A percentile compares a stretch with the other conserved stretches of the same genome.
Evolutionary conservation across 2,888 invertebrate species (phyloP).

Genomic region (Papilio protenor): DNA sequence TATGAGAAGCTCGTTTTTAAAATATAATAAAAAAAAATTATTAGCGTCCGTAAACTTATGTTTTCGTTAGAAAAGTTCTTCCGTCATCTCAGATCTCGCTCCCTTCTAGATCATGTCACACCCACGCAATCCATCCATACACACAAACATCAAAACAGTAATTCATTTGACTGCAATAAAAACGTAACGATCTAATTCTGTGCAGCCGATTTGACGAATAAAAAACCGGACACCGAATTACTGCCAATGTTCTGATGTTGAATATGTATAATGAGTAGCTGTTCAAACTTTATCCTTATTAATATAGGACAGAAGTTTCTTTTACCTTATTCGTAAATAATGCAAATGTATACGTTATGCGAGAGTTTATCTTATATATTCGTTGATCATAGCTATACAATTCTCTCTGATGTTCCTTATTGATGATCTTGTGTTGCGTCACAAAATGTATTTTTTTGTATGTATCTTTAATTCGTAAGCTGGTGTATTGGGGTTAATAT

Average conservation of each 20-base stretch:
- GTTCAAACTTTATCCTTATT: background rate
- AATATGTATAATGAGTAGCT: background rate
- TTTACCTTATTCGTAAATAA: constrained; percentile 13
- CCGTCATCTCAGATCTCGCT: too few species aligned
- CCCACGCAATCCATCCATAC: too few species aligned
- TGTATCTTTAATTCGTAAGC: background rate
- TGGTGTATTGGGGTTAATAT: too few species aligned
- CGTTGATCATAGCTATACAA: background rate
- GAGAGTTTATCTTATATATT: background rate
- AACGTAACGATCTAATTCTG: background rate
- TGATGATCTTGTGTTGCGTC: constrained; percentile 7
- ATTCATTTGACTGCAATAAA: background rate
- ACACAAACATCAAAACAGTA: background rate
- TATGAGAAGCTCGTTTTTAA: too few species aligned
- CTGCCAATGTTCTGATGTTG: background rate
- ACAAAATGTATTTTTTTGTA: too few species aligned
- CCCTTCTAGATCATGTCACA: too few species aligned
- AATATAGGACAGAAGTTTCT: background rate
- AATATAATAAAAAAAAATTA: too few species aligned
- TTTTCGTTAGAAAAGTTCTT: too few species aligned
- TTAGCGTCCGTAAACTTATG: too few species aligned
- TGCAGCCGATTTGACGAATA: background rate
- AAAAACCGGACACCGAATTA: background rate
- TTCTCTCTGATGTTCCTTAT: constrained; percentile 7
- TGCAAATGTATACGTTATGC: background rate